Conservation (phyloP, 2,113 vertebrate species). For the Cercocebus atys region DNA sequence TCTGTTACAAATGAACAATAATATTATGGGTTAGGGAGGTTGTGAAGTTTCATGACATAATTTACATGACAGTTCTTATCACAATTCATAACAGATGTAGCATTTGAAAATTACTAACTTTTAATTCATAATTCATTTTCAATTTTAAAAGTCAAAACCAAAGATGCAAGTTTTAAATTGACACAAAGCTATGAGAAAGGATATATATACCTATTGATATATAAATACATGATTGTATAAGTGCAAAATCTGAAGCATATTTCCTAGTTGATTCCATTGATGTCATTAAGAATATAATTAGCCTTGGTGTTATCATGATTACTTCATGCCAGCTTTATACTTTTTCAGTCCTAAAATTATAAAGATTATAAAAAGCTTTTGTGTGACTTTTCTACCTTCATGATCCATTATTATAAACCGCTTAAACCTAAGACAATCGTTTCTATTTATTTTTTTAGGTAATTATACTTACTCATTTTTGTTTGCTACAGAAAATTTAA, state of each 20-base stretch:
- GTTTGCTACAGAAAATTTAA: neutral
- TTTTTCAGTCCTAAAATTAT: neutral
- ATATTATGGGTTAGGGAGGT: neutral
- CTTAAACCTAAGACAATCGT: constrained; percentile 7
- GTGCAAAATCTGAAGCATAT: neutral
- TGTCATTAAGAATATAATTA: neutral
- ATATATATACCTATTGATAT: neutral
- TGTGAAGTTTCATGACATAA: neutral
- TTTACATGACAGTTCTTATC: neutral
- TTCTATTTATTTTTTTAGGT: neutral
- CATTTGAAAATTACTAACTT: neutral
- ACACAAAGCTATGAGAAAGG: neutral
- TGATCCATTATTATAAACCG: neutral
- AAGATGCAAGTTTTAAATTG: neutral
- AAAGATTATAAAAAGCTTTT: neutral
- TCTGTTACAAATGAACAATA: neutral
- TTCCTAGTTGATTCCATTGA: neutral
- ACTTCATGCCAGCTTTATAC: neutral
- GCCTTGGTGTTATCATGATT: too few relatives aligned
- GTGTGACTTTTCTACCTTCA: neutral
- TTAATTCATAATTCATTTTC: neutral
- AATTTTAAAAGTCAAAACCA: neutral
- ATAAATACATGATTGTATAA: neutral
- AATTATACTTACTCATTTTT: neutral
- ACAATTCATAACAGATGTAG: neutral